Evolutionary conservation across 2,113 vertebrate species (phyloP), one percentile per base, ranked within the genome.

Genomic region (Toxotes jaculatrix): DNA sequence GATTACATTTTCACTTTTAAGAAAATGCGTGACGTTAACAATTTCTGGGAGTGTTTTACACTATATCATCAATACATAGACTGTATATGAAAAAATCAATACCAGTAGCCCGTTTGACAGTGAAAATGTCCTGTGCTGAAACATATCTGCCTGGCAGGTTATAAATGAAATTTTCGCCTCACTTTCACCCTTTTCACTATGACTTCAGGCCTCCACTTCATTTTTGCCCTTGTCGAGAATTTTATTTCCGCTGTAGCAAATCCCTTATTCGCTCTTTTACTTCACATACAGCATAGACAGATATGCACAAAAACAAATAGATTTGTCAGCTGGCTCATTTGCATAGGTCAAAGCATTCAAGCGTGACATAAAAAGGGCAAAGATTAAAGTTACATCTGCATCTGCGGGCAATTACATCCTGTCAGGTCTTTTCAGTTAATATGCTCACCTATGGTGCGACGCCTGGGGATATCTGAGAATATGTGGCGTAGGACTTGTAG

Each of bases 381-480:
- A 88, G 76, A 87, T 89, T 69, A 90, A 90, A 89, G 66, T 84
- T 89, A 80, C 69, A 82, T 86, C 71, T 84, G 74, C 77, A 70
- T 87, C 66, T 72, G 19, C 9, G 21, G 63, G 82, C 72, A 80
- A 85, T 87, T 87, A 83, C 67, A 77, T 64, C 67, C 81, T 77
- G 70, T 87, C 83, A 81, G 70, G 51, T 79, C 74, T 82, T 79
- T 74, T 78, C 77, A 87, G 70, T 38, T 87, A 45, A 85, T 80
- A 57, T 1, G 31, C 83, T 87, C 83, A 89, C 87, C 87, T 77
- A 67, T 89, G 69, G 61, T 84, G 74, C 49, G 72, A 85, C 34
- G 81, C 68, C 82, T 73, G 47, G 45, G 69, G 66, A 79, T 70
- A 45, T 83, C 43, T 36, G 36, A 70, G 64, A 84, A 87, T 77